Conservation (phyloP, 2,113 vertebrate species). For the Laterallus jamaicensis region DNA sequence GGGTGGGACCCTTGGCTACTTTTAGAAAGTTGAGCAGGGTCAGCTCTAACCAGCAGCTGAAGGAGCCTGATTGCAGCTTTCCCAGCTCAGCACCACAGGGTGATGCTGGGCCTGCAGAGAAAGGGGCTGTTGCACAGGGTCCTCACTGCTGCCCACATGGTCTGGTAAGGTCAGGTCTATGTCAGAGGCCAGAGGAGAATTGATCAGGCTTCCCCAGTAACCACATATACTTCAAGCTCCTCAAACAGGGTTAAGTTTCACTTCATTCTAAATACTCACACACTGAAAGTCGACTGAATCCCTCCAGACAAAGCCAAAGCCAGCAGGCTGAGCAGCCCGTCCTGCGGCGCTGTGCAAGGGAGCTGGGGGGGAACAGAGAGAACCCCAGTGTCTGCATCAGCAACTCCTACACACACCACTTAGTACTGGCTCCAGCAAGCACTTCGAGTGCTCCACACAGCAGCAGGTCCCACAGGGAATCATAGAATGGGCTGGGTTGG, state of each 20-base stretch:
- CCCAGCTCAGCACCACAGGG: neutral
- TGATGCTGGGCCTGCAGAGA: neutral
- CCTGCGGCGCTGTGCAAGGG: neutral
- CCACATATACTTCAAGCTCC: neutral
- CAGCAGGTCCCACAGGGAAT: neutral
- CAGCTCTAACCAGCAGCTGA: conserved; percentile 72
- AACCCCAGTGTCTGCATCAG: neutral
- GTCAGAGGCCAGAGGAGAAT: neutral
- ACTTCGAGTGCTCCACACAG: neutral
- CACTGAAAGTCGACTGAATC: neutral
- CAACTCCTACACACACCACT: neutral
- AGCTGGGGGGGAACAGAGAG: neutral
- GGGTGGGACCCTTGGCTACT: conserved; percentile 62
- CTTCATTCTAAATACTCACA: neutral
- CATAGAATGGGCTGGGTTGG: too few relatives aligned
- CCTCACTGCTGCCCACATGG: neutral
- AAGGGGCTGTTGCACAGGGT: neutral
- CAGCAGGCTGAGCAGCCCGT: neutral
- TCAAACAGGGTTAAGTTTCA: neutral
- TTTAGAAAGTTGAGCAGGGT: conserved; percentile 74
- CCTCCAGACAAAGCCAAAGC: neutral
- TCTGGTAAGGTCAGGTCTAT: neutral
- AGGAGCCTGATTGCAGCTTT: conserved; percentile 57
- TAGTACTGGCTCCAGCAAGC: neutral
- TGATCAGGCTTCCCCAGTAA: neutral